Conservation (phyloP, 1,140 invertebrate genomes). For the Bombus sylvicola region DNA sequence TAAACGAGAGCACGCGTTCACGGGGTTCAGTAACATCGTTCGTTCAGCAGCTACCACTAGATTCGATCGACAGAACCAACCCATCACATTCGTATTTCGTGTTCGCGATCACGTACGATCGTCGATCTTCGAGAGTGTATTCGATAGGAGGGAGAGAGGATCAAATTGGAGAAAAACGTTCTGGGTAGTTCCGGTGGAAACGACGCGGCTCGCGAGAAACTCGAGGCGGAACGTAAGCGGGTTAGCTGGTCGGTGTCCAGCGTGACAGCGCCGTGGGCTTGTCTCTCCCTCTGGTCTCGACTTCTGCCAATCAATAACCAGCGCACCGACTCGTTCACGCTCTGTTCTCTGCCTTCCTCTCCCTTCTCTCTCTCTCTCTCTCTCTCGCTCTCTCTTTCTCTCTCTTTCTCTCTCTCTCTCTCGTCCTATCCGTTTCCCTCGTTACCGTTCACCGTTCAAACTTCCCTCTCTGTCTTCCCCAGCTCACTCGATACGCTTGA, state of each 20-base stretch:
- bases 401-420: not conserved
- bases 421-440: not conserved
- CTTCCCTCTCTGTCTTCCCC: not conserved
- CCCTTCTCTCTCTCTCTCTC: constrained; percentile 27
- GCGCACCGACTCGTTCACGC: constrained; percentile 67
- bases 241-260: constrained; percentile 45
- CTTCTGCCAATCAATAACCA: constrained; percentile 77
- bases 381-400: constrained; percentile 26
- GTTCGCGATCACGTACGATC: not conserved
- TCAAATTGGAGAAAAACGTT: not conserved
- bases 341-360: constrained; percentile 46
- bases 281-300: constrained; percentile 64
- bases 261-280: constrained; percentile 59
- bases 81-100: not conserved
- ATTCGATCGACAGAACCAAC: not conserved
- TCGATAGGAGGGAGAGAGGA: too few species aligned
- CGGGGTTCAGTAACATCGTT: not conserved
- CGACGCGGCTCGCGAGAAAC: not conserved
- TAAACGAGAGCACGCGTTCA: not conserved
- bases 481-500: not conserved
- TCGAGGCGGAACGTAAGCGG: constrained; percentile 1
- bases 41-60: not conserved
- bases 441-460: not conserved
- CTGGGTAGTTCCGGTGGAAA: not conserved
- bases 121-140: not conserved